Percentiles rank a stretch among this genome's conserved stretches.
Conservation (phyloP, 2,888 invertebrate genomes). For the Meloe dianella region DNA sequence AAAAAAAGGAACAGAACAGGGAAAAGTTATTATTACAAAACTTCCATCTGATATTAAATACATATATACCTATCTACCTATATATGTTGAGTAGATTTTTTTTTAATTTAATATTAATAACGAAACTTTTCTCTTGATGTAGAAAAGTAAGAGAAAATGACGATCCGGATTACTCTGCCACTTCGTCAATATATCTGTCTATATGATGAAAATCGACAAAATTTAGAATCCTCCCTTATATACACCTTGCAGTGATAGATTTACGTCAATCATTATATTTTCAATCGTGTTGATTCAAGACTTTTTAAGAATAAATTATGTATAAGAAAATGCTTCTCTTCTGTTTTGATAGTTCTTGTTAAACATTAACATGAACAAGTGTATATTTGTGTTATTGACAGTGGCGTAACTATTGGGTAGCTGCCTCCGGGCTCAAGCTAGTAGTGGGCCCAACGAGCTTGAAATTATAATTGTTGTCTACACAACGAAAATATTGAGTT, state of each 20-base stretch:
- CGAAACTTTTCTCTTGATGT: constrained; percentile 22
- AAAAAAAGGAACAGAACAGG: background rate
- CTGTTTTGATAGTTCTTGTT: background rate
- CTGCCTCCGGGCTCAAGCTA: too few species aligned
- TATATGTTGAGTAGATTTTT: constrained; percentile 14
- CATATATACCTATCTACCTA: background rate
- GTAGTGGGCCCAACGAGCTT: too few species aligned
- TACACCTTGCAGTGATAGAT: background rate
- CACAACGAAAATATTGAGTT: too few species aligned
- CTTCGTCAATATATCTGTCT: constrained; percentile 8
- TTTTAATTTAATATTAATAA: constrained; percentile 29
- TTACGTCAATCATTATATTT: background rate
- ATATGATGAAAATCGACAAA: background rate
- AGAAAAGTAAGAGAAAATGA: constrained; percentile 16
- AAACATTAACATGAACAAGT: background rate
- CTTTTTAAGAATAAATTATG: background rate
- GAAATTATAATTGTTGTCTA: too few species aligned
- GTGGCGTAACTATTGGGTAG: too few species aligned
- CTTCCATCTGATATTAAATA: constrained; percentile 24
- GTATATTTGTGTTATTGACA: constrained; percentile 9
- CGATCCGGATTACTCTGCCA: constrained; percentile 29
- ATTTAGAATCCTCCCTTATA: background rate
- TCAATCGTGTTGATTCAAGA: background rate
- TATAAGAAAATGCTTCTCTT: too few species aligned
- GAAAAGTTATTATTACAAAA: background rate